Percentiles rank a stretch among this genome's conserved stretches.
Conservation (phyloP, 2,113 vertebrate species). For the Nothobranchius kuhntae region DNA sequence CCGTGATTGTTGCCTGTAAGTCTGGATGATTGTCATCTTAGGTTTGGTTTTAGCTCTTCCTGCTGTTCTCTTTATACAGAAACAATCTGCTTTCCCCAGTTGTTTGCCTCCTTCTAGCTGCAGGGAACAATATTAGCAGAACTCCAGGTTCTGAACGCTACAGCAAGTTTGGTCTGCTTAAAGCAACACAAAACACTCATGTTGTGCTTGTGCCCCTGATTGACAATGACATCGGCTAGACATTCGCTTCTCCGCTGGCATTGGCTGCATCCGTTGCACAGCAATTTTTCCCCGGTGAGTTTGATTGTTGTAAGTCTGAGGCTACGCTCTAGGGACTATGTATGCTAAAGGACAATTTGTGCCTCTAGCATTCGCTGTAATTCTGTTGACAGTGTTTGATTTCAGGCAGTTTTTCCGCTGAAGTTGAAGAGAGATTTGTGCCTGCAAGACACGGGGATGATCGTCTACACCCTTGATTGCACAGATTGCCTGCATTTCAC, state of each 20-base stretch:
- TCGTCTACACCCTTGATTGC: constrained; percentile 2
- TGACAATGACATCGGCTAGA: constrained; percentile 35
- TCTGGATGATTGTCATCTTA: constrained; percentile 31
- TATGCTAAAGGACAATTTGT: constrained; percentile 43
- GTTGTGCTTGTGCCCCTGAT: constrained; percentile 43
- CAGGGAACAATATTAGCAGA: constrained; percentile 37
- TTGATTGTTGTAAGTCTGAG: constrained; percentile 41
- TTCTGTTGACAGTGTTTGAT: constrained; percentile 54
- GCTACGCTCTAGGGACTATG: constrained; percentile 21
- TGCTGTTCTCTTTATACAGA: constrained; percentile 36
- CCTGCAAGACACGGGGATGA: constrained; percentile 20
- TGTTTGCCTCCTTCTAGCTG: constrained; percentile 43
- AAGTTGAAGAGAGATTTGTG: constrained; percentile 47
- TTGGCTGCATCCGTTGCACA: constrained; percentile 27
- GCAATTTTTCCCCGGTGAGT: constrained; percentile 34
- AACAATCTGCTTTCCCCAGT: constrained; percentile 40
- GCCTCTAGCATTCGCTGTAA: constrained; percentile 38
- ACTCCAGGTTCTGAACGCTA: constrained; percentile 44
- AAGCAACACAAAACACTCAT: constrained; percentile 36
- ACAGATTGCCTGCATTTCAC: constrained; percentile 21
- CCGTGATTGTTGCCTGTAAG: not conserved
- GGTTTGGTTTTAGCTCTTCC: constrained; percentile 46
- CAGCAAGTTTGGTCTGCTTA: constrained; percentile 21
- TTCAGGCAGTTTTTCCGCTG: constrained; percentile 25
- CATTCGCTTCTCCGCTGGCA: constrained; percentile 32